Base-by-base conservation (phyloP, 2,113 vertebrate species). In the Meleagris gallopavo region DNA sequence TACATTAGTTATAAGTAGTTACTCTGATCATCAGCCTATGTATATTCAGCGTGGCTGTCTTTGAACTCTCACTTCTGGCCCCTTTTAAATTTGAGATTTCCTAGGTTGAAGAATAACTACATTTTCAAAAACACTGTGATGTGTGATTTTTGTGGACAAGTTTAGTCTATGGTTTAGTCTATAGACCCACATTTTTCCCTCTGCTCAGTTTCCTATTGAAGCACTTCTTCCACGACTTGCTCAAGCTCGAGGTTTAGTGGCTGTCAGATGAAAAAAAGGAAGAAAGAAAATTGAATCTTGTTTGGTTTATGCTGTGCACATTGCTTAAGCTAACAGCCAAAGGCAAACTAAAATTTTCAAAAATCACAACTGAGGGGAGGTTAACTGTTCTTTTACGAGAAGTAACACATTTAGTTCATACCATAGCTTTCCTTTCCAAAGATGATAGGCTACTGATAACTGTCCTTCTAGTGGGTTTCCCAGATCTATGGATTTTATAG, bases 1-100 rank as follows among this genome's bases (percentile, higher is more conserved):
- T 94, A 57, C 24, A 2, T 78, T 81, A 87, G 27, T 73, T 91
- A 69, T 66, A 93, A 82, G 72, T 81, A 94, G 34, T 78, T 81
- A 34, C 12, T 40, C 4, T 52, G 30, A 8, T 86, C 30, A 71
- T 83, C 19, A 67, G 41, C 22, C 34, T 83, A 46, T 69, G 89
- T 75, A 45, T 54, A 88, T 80, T 85, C 43, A 76, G 21, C 6
- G 1, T 9, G 3, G 11, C 38, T 34, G 2, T 74, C 41, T 78
- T 46, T 65, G 36, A 76, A 48, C 14, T 75, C 54, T 92, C 30
- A 2, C 36, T 46, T 75, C 19, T 58, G 30, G 1, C 11, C 18
- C 43, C 40, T 96, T n/a, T 54, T 67, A 19, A 74, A 74, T 91
- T 62, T 71, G 29, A 76, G 32, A 40, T 46, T 67, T 61, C 22